Evolutionary conservation across 2,888 invertebrate species (phyloP).

Genomic region (Pristionchus fissidentatus): DNA sequence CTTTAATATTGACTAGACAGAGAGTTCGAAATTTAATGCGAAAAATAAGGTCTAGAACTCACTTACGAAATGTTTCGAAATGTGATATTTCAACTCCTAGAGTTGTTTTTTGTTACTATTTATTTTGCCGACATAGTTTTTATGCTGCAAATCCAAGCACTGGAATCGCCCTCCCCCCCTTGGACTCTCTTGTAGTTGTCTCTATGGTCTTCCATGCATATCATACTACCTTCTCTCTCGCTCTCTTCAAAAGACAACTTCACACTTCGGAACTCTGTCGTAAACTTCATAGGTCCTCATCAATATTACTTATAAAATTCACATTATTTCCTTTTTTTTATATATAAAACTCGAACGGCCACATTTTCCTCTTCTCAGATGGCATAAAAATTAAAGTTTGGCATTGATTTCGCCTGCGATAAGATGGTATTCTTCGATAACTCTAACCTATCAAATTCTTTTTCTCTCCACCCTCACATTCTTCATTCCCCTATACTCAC

Average conservation of each 20-base stretch:
- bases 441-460: neutral
- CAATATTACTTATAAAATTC: no score
- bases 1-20: no score
- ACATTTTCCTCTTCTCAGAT: neutral
- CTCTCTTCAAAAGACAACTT: neutral
- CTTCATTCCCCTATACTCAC: no score
- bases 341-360: neutral
- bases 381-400: neutral
- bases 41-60: no score
- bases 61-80: no score
- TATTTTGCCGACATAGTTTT: no score
- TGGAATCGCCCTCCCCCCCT: neutral
- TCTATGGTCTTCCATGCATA: constrained; percentile 4
- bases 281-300: no score
- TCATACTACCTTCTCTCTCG: neutral
- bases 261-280: no score
- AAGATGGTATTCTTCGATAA: constrained; percentile 27
- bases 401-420: neutral
- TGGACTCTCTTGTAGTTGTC: neutral
- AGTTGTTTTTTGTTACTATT: no score
- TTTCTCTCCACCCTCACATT: constrained; percentile 23
- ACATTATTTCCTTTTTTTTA: neutral
- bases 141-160: no score
- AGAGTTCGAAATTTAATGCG: no score
- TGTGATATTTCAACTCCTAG: no score